phyloP scores from a whole-genome alignment of 2,888 invertebrate species.

The Acanthosepion lycidas region DNA sequence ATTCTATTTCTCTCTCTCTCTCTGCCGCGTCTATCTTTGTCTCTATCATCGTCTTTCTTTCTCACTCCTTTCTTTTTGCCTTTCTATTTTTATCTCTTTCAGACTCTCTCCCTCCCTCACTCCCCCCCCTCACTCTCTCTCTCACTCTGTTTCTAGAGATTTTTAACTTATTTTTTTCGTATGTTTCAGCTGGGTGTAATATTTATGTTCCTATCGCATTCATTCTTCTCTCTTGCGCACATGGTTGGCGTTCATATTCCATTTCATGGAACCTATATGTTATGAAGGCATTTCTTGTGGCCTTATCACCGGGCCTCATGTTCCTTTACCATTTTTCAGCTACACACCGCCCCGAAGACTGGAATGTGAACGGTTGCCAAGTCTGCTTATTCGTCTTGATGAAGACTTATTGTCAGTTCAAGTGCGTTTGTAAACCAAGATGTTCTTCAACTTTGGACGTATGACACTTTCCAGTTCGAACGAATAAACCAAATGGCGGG shows the following conservation, averaged over 20 bases:
- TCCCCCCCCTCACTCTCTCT: too few relatives aligned
- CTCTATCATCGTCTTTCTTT: too few relatives aligned
- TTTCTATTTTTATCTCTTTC: too few relatives aligned
- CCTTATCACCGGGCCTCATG: background rate
- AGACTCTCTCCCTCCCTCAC: too few relatives aligned
- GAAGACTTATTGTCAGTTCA: background rate
- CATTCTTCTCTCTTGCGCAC: background rate
- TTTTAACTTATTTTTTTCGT: too few relatives aligned
- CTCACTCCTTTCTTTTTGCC: too few relatives aligned
- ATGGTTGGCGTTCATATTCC: background rate
- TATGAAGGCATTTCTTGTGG: background rate
- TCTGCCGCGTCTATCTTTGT: too few relatives aligned
- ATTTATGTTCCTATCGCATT: too few relatives aligned
- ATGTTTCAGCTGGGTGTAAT: too few relatives aligned
- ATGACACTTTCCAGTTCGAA: background rate
- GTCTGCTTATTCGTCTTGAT: background rate
- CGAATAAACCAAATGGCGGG: background rate
- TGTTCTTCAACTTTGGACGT: background rate
- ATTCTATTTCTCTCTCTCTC: too few relatives aligned
- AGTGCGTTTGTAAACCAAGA: conserved; percentile 33
- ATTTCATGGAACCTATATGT: conserved; percentile 33
- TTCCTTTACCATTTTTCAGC: too few relatives aligned
- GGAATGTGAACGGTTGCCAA: background rate
- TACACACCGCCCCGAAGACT: background rate
- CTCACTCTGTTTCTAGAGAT: too few relatives aligned